Percentiles rank a stretch among this genome's conserved stretches.
phyloP scores from a whole-genome alignment of 1,140 invertebrate genomes.

The Bombus consobrinus region DNA sequence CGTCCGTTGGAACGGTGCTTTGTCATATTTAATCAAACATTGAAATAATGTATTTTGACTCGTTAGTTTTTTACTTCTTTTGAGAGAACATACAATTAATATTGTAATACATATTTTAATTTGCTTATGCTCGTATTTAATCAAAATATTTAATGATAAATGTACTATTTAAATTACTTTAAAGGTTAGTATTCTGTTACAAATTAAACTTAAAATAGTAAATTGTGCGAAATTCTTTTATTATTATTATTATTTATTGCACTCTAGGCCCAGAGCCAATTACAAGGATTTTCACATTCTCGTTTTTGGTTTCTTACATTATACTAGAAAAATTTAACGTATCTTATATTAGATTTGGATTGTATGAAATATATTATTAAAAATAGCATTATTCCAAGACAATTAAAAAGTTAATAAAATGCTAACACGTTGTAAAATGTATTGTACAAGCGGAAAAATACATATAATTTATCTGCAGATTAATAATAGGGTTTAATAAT shows the following conservation, averaged over 20 bases:
- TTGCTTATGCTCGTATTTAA: conserved; percentile 1
- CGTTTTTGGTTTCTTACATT: too few relatives aligned
- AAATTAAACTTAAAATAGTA: neutral
- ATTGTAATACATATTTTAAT: conserved; percentile 34
- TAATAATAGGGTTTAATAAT: neutral
- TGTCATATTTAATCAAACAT: neutral
- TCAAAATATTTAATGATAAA: conserved; percentile 35
- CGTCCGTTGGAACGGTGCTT: neutral
- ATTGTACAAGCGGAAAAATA: neutral
- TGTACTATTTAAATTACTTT: conserved; percentile 6
- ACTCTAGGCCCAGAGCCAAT: too few relatives aligned
- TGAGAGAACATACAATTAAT: conserved; percentile 6
- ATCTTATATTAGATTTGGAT: too few relatives aligned
- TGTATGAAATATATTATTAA: neutral
- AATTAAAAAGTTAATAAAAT: neutral
- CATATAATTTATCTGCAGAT: neutral
- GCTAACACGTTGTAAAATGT: neutral
- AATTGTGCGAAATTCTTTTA: neutral
- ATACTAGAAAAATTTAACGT: too few relatives aligned
- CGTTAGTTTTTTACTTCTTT: conserved; percentile 12
- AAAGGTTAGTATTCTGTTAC: conserved; percentile 4
- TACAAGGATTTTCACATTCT: too few relatives aligned
- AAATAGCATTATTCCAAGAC: neutral
- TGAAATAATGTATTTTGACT: conserved; percentile 13
- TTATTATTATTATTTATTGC: too few relatives aligned